These are phyloP conservation scores for Pseudococcus longispinus DNA, from an alignment of 2,888 invertebrate genomes.

Conservation along the genomic window DNA sequence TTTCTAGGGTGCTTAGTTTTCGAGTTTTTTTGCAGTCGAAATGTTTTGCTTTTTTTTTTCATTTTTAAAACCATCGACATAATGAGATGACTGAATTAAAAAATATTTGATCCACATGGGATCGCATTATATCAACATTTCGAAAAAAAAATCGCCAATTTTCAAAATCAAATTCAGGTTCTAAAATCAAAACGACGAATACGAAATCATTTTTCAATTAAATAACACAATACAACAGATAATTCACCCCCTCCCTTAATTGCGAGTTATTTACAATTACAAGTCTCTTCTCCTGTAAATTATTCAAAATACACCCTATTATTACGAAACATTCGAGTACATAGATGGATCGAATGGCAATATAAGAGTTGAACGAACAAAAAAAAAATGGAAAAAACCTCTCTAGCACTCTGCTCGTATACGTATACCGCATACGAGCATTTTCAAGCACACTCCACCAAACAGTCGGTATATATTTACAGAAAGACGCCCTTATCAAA, in stretches of 20 bases:
- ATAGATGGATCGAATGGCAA: not conserved
- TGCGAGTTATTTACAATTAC: not conserved
- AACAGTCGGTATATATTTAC: not conserved
- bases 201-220: not conserved
- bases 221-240: not conserved
- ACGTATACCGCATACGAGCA: not conserved
- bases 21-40: too few relatives aligned
- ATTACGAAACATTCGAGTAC: not conserved
- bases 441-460: not conserved
- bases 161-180: too few relatives aligned
- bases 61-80: too few relatives aligned
- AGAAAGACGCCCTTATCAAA: conserved; percentile 18
- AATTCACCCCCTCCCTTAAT: not conserved
- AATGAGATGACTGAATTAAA: too few relatives aligned
- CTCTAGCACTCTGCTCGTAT: not conserved
- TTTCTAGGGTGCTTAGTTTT: too few relatives aligned
- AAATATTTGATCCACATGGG: too few relatives aligned
- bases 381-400: not conserved
- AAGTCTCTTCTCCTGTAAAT: not conserved
- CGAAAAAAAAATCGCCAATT: too few relatives aligned
- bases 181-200: too few relatives aligned
- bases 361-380: not conserved
- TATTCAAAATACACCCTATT: not conserved
- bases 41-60: too few relatives aligned
- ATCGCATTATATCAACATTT: too few relatives aligned